These are phyloP conservation scores for Phrynocephalus versicolor DNA, from an alignment of 2,113 vertebrate species.

Conservation along the genomic window DNA sequence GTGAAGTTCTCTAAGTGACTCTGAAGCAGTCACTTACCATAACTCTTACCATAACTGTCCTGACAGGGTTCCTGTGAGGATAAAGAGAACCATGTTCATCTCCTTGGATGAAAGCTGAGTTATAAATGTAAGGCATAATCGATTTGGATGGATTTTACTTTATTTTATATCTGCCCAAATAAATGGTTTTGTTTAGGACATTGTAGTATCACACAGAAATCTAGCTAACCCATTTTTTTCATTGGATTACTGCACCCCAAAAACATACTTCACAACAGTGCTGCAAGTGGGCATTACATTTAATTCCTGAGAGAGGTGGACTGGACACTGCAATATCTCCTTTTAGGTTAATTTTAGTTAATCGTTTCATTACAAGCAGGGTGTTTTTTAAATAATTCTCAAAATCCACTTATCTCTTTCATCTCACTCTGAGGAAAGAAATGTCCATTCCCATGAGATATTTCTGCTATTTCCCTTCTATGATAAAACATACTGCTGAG, in stretches of 20 bases:
- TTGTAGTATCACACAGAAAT: not conserved
- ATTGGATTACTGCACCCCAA: not conserved
- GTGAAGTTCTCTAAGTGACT: no score
- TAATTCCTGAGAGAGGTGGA: constrained; percentile 1
- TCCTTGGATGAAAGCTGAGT: not conserved
- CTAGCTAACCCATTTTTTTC: not conserved
- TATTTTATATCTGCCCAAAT: not conserved
- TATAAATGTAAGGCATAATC: not conserved
- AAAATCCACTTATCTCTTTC: not conserved
- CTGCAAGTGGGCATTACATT: not conserved
- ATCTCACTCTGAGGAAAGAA: constrained; percentile 34
- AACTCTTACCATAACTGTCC: no score
- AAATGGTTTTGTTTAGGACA: not conserved
- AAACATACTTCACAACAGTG: not conserved
- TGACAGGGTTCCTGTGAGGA: no score
- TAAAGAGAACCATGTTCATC: not conserved
- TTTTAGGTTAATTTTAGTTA: constrained; percentile 22
- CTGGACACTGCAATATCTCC: fast-evolving
- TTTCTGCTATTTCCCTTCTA: not conserved
- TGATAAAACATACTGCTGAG: not conserved
- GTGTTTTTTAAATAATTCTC: constrained; percentile 9
- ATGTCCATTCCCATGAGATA: not conserved
- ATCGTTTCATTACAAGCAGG: constrained; percentile 4
- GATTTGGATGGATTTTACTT: not conserved
- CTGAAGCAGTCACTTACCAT: no score